Evolutionary conservation across 2,888 invertebrate species (phyloP).

Genomic region (Lithodes maja): DNA sequence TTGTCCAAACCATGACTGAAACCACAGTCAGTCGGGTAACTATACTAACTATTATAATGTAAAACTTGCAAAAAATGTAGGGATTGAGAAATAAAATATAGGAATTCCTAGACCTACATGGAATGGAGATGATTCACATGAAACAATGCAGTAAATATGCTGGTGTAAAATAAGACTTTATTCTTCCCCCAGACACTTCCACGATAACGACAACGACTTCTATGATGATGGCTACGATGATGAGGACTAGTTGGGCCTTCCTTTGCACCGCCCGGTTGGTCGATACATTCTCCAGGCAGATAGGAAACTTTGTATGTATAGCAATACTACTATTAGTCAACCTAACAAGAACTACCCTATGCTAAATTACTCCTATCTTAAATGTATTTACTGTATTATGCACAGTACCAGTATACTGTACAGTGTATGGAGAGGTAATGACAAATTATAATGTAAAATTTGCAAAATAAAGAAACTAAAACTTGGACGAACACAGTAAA

Average conservation of each 20-base stretch:
- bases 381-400: background rate
- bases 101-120: no score
- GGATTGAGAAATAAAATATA: no score
- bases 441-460: no score
- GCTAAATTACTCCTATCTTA: background rate
- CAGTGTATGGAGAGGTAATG: background rate
- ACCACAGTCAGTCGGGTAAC: no score
- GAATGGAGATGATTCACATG: no score
- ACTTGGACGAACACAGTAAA: no score
- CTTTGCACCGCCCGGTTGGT: background rate
- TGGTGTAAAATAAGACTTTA: background rate
- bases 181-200: constrained; percentile 42
- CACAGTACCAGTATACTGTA: background rate
- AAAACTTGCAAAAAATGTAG: no score
- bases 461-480: no score
- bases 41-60: no score
- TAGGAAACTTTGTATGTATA: no score
- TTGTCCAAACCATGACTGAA: no score
- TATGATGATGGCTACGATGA: constrained; percentile 47
- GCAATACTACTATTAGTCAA: background rate
- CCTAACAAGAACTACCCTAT: background rate
- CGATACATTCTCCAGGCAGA: background rate
- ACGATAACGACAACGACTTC: constrained; percentile 26
- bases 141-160: no score
- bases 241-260: constrained; percentile 3